Base-by-base conservation (phyloP, 2,113 vertebrate species). In the Halichoerus grypus region DNA sequence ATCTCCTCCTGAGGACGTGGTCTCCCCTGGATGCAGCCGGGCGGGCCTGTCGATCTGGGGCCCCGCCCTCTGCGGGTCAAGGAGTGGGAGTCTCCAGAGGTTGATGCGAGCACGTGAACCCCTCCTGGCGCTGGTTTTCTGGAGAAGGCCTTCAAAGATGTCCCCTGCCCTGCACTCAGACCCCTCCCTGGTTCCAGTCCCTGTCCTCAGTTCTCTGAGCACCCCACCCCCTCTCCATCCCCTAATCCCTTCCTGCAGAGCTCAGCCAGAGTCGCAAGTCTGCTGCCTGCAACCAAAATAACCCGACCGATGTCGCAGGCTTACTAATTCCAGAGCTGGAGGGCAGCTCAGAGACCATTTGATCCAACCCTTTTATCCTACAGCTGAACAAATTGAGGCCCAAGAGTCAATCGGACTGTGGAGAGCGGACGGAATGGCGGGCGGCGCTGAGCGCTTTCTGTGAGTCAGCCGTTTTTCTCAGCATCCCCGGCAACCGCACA, bases 31-130 rank as follows among this genome's bases (percentile, higher is more conserved):
- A 15, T 14, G 42, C 6, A 46, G n/a, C 42, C 31, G 36, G 65
- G 12, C 0, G 7, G 91, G 42, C 14, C n/a, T n/a, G 61, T 3
- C 3, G 1, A 42, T 18, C 61, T 0, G 13, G 69, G 0, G 12
- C 65, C 11, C 16, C n/a, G n/a, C n/a, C 10, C 16, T 26, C 49
- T 33, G 21, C 83, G 22, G 63, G 46, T 65, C 51, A n/a, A 18
- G 69, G 9, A 31, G 26, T 2, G 0, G 36, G 36, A 46, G 81
- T 4, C 74, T 89, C 79, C 22, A 4, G 65, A 79, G 63, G 28
- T 7, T 26, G 33, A 46, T 4, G 19, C 0, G n/a, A 51, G 7
- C 24, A 12, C 31, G 1, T 11, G 39, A 51, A 11, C 12, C 19
- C 14, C 22, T 28, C 26, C 59, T 21, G 18, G 28, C 4, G 15